Evolutionary conservation across 2,888 invertebrate genomes (phyloP).

Genomic region (Oscheius sp.): DNA sequence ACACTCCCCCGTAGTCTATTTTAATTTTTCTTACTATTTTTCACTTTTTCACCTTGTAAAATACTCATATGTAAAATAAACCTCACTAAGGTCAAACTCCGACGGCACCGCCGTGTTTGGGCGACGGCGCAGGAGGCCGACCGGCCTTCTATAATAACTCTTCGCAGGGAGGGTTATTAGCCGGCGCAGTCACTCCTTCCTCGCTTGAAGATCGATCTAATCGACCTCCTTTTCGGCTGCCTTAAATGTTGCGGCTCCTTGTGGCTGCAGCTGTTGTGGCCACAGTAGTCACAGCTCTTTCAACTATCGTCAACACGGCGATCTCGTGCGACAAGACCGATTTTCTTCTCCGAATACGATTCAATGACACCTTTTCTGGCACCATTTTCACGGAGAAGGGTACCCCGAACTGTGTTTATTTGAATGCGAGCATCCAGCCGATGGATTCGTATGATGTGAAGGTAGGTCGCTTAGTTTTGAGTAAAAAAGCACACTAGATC

Average conservation of each 20-base stretch:
- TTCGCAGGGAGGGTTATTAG: conserved; percentile 26
- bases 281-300: conserved; percentile 28
- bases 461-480: conserved; percentile 41
- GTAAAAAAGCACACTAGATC: conserved; percentile 52
- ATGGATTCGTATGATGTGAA: conserved; percentile 66
- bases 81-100: neutral
- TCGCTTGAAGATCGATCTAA: conserved; percentile 30
- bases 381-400: conserved; percentile 70
- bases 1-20: neutral
- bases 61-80: neutral
- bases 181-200: conserved; percentile 11
- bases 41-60: neutral
- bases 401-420: conserved; percentile 71
- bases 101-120: conserved; percentile 15
- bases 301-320: conserved; percentile 53
- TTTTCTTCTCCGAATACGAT: conserved; percentile 67
- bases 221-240: conserved; percentile 12
- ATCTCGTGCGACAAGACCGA: conserved; percentile 66
- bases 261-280: neutral
- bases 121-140: neutral
- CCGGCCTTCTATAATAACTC: conserved; percentile 35
- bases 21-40: conserved; percentile 10
- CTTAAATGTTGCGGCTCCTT: conserved; percentile 27
- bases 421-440: conserved; percentile 69
- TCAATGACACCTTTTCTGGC: conserved; percentile 68